phyloP scores from a whole-genome alignment of 2,888 invertebrate species.

The Eristalis tenax region DNA sequence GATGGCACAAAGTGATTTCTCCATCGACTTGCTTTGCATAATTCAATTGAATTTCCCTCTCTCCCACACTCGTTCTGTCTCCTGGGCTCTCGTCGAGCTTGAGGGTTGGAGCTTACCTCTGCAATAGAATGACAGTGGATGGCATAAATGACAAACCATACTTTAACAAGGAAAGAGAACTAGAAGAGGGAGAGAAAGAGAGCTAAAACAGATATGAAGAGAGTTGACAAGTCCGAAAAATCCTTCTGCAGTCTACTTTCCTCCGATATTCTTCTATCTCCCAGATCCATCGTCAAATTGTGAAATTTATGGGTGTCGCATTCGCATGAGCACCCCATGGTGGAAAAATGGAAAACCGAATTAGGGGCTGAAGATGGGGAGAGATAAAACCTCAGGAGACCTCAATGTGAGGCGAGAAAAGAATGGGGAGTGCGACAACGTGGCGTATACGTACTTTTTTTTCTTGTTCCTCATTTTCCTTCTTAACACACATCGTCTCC shows the following conservation, averaged over 20 bases:
- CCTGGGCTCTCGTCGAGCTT: neutral
- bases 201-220: neutral
- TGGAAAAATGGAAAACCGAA: constrained; percentile 31
- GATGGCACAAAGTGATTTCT: constrained; percentile 3
- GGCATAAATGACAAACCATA: constrained; percentile 6
- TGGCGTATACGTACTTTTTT: constrained; percentile 61
- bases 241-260: constrained; percentile 71
- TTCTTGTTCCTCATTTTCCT: neutral
- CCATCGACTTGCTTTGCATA: constrained; percentile 50
- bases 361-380: constrained; percentile 25
- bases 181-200: neutral
- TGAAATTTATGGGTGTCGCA: constrained; percentile 47
- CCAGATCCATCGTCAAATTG: constrained; percentile 20
- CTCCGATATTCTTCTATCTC: constrained; percentile 46
- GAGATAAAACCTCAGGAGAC: constrained; percentile 6
- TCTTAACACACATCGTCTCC: neutral
- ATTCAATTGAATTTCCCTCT: constrained; percentile 56
- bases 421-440: constrained; percentile 55
- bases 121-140: constrained; percentile 54
- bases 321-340: neutral
- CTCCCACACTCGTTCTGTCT: neutral
- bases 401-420: neutral
- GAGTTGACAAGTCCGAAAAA: constrained; percentile 61
- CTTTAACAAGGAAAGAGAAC: neutral
- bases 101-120: constrained; percentile 6